Evolutionary conservation across 1,140 invertebrate genomes (phyloP).

Genomic region (Aphis gossypii): DNA sequence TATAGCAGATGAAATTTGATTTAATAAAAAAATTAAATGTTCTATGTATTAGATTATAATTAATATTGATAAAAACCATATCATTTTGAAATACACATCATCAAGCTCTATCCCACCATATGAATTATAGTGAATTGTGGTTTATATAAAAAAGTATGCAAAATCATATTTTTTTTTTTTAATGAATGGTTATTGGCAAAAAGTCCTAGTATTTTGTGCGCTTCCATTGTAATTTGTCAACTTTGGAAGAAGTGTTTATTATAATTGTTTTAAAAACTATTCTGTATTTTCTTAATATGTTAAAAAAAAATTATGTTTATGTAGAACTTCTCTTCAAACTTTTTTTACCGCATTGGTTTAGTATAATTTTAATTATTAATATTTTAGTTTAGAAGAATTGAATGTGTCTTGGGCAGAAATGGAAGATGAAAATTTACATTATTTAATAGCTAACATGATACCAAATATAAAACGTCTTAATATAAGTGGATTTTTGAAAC

Average conservation of each 20-base stretch:
- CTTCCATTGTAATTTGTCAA: neutral
- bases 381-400: constrained; percentile 73
- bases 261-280: neutral
- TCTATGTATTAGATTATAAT: neutral
- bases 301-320: no score
- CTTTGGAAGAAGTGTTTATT: neutral
- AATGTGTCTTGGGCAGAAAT: constrained; percentile 85
- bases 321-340: neutral
- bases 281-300: no score
- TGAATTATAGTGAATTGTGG: neutral
- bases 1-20: neutral
- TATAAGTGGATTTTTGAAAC: constrained; percentile 79
- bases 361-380: constrained; percentile 60
- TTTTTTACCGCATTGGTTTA: neutral
- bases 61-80: neutral
- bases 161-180: no score
- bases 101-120: neutral
- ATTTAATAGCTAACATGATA: constrained; percentile 72
- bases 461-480: constrained; percentile 76
- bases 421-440: constrained; percentile 68
- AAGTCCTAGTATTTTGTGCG: no score
- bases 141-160: no score
- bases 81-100: neutral
- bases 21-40: neutral
- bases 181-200: no score